Evolutionary conservation across 2,797 vertebrate genomes (phyloP).

Genomic region (Remorina albescens): DNA sequence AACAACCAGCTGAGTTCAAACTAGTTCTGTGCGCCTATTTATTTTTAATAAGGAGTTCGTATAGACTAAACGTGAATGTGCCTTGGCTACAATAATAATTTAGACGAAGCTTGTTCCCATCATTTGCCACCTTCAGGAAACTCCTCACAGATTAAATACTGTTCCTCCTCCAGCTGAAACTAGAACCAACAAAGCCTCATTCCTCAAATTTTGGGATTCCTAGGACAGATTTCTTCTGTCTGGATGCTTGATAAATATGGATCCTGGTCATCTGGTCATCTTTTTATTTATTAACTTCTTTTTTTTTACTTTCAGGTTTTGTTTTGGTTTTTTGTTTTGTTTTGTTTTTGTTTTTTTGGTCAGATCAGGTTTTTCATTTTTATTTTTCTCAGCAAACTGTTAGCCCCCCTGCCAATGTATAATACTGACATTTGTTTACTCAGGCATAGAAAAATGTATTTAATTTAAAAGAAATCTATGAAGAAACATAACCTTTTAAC

Average conservation of each 20-base stretch:
- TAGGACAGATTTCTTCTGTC: slow-evolving; percentile 36
- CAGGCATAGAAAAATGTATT: slow-evolving; percentile 92
- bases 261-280: slow-evolving; percentile 37
- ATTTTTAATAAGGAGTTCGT: slow-evolving; percentile 41
- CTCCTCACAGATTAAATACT: slow-evolving; percentile 15
- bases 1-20: slow-evolving; percentile 32
- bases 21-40: slow-evolving; percentile 45
- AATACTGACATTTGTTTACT: slow-evolving; percentile 95
- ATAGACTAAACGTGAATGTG: slow-evolving; percentile 69
- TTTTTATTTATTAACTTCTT: no score
- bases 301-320: not conserved
- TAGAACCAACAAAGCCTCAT: slow-evolving; percentile 51
- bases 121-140: slow-evolving; percentile 42
- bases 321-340: slow-evolving; percentile 30
- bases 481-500: slow-evolving; percentile 85
- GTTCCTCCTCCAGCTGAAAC: slow-evolving; percentile 43
- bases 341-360: slow-evolving; percentile 36
- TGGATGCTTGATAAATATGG: slow-evolving; percentile 77
- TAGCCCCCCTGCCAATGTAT: slow-evolving; percentile 86
- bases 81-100: slow-evolving; percentile 72
- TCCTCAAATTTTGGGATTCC: slow-evolving; percentile 37
- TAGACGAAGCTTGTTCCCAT: slow-evolving; percentile 45
- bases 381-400: slow-evolving; percentile 59
- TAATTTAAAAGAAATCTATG: slow-evolving; percentile 87
- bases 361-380: slow-evolving; percentile 45